Base-by-base conservation (phyloP, 2,113 vertebrate species). In the Uria lomvia region DNA sequence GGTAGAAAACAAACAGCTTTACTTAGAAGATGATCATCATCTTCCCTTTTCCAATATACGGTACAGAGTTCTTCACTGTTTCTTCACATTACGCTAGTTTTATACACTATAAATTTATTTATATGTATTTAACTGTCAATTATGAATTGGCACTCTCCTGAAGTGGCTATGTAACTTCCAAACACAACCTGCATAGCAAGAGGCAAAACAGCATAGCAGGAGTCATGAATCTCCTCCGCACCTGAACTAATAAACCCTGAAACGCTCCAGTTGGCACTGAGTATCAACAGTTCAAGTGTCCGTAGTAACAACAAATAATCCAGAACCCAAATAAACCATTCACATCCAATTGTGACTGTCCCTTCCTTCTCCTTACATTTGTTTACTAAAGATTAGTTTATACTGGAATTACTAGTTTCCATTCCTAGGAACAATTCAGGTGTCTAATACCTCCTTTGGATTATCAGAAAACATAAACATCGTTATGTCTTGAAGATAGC, bases 121-220 rank as follows among this genome's bases (percentile, higher is more conserved):
- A 47, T 27, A 78, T 0, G 0, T 13, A 72, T 72, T 5, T 56
- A 76, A 83, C 15, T 30, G 16, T 21, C 62, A 63, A 2, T 65
- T 43, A 65, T 12, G 26, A 86, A 60, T 14, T 56, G 36, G 23
- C 67, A 91, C 40, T 42, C 58, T 60, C 70, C 30, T 70, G 21
- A 70, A 83, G 23, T 7, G 21, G 32, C 79, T 87, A 5, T 24
- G 60, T n/a, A 47, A 36, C 72, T 86, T 86, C 55, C 63, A 86
- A 80, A 91, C 29, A 27, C 63, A 76, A 52, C 12, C 36, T 60
- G 45, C 27, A 36, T 0, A 81, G 50, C 45, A 87, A 92, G 36
- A 85, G 23, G 30, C 49, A 63, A 14, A 86, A 63, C 32, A 88
- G 49, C 49, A 40, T 0, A 43, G 36, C 34, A 83, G 29, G 14